Evolutionary conservation across 2,888 invertebrate species (phyloP).

Genomic region (Drosophila leonis): DNA sequence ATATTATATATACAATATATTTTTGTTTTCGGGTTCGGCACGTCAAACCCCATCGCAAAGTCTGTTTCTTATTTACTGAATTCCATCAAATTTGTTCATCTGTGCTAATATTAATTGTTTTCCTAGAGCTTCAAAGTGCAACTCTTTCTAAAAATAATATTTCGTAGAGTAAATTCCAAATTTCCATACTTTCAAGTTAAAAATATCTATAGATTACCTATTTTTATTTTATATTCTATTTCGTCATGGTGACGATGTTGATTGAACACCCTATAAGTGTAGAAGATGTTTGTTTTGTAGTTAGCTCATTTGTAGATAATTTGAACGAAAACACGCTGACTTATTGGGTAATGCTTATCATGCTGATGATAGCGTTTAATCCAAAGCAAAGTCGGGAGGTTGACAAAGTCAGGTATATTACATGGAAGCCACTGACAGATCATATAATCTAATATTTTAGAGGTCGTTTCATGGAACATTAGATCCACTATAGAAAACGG

Average conservation of each 20-base stretch:
- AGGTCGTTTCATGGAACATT: conserved; percentile 80
- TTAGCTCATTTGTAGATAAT: background rate
- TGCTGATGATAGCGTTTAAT: conserved; percentile 33
- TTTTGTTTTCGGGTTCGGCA: background rate
- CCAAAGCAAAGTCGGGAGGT: conserved; percentile 8
- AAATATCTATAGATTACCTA: background rate
- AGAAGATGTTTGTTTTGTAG: background rate
- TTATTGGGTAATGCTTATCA: conserved; percentile 36
- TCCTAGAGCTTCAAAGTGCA: background rate
- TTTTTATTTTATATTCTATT: background rate
- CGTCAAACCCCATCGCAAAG: background rate
- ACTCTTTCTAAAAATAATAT: background rate
- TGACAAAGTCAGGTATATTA: conserved; percentile 29
- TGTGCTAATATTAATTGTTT: background rate
- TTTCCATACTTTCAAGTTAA: background rate
- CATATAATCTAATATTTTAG: conserved; percentile 50
- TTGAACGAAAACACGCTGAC: background rate
- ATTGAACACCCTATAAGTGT: background rate
- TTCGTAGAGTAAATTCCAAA: background rate
- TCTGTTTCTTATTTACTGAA: background rate
- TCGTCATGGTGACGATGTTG: background rate
- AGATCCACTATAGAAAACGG: conserved; percentile 18
- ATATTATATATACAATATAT: background rate
- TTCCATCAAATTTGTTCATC: background rate
- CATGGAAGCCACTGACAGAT: conserved; percentile 19